Conservation (phyloP, 2,113 vertebrate species). For the Vidua macroura region DNA sequence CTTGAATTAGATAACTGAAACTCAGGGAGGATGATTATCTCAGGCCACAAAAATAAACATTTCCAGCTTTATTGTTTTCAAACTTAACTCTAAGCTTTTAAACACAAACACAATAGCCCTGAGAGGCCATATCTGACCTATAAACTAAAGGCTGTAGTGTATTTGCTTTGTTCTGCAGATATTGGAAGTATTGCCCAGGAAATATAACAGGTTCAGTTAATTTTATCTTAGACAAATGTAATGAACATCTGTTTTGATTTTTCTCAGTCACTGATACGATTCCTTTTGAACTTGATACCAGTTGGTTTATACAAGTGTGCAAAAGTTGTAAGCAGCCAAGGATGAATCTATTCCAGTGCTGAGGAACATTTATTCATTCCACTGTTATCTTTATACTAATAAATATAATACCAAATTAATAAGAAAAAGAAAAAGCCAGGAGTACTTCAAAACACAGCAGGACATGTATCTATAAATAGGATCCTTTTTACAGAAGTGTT, state of each 20-base stretch:
- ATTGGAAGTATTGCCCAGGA: constrained; percentile 63
- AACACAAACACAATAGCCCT: constrained; percentile 64
- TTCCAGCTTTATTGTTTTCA: constrained; percentile 71
- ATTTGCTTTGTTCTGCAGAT: constrained; percentile 76
- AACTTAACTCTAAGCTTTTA: constrained; percentile 55
- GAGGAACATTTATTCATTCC: constrained; percentile 1
- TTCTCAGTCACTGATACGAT: constrained; percentile 62
- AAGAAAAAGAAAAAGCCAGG: not conserved
- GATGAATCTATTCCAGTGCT: constrained; percentile 40
- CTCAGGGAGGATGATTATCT: constrained; percentile 64
- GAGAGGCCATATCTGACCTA: constrained; percentile 55
- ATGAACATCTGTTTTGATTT: constrained; percentile 77
- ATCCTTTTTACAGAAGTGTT: not conserved
- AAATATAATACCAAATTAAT: not conserved
- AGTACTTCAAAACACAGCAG: constrained; percentile 3
- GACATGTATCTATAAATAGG: not conserved
- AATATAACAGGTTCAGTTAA: constrained; percentile 73
- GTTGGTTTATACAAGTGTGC: constrained; percentile 67
- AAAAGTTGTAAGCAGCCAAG: constrained; percentile 68
- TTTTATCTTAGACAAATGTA: constrained; percentile 71
- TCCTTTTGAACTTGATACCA: constrained; percentile 73
- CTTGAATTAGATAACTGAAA: constrained; percentile 61
- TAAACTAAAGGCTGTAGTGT: constrained; percentile 58
- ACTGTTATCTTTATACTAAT: constrained; percentile 20
- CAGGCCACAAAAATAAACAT: constrained; percentile 72